A percentile compares a stretch with the other conserved stretches of the same genome.
These are phyloP conservation scores for Tragelaphus scriptus DNA, from an alignment of 2,113 vertebrate genomes.

Conservation along the genomic window DNA sequence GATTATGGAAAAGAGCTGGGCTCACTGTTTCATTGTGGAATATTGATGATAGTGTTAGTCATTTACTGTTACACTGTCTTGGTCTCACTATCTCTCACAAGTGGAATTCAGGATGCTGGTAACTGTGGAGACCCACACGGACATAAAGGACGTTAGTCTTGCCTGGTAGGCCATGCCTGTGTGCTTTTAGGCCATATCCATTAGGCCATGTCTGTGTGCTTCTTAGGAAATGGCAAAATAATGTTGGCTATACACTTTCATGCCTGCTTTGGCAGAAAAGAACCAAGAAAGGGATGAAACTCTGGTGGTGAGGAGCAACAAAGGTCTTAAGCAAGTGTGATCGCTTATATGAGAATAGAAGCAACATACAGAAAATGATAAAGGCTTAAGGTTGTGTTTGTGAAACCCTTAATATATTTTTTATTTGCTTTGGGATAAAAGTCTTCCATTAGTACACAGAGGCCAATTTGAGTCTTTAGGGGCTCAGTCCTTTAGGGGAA, in stretches of 20 bases:
- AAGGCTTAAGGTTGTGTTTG: slow-evolving; percentile 64
- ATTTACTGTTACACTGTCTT: not conserved
- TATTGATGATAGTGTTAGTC: not conserved
- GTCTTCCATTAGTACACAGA: slow-evolving; percentile 62
- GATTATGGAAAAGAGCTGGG: not conserved
- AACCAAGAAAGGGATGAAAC: not conserved
- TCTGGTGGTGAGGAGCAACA: not conserved
- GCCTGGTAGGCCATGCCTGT: not conserved
- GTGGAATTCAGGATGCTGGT: not conserved
- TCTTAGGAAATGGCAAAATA: not conserved
- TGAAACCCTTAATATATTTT: slow-evolving; percentile 65
- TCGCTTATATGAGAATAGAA: slow-evolving; percentile 12
- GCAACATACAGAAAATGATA: slow-evolving; percentile 44
- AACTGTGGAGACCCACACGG: not conserved
- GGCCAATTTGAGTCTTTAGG: slow-evolving; percentile 66
- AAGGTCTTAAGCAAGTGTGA: slow-evolving; percentile 16
- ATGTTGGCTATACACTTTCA: not conserved
- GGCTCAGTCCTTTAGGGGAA: slow-evolving; percentile 30
- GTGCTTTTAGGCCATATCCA: not conserved
- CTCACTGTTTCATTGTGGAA: not conserved
- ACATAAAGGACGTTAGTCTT: not conserved
- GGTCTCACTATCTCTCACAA: not conserved
- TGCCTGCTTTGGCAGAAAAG: not conserved
- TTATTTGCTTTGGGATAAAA: slow-evolving; percentile 59
- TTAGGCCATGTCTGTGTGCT: not conserved